phyloP scores from a whole-genome alignment of 2,113 vertebrate genomes.

The Sylvia atricapilla region DNA sequence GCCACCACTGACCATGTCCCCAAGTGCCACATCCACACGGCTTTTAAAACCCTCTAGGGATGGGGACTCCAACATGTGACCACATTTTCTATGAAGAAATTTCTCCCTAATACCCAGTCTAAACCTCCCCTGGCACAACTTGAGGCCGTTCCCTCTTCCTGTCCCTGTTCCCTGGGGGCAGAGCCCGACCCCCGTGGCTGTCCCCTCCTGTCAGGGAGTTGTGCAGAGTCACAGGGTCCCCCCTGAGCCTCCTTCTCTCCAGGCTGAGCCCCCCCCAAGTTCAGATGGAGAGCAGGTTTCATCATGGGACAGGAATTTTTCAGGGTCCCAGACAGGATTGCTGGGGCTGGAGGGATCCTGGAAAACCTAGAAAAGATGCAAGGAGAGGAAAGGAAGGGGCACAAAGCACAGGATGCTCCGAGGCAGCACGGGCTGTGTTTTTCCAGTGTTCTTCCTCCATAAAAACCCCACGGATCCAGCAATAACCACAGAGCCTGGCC shows the following conservation, averaged over 20 bases:
- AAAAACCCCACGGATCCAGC: neutral
- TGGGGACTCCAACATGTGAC: fast-evolving
- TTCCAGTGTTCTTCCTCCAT: fast-evolving
- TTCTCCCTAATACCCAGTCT: neutral
- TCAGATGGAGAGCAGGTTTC: neutral
- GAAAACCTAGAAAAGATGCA: neutral
- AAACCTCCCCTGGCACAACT: fast-evolving
- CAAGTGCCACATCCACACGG: neutral
- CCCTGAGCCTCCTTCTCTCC: neutral
- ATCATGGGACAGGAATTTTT: neutral
- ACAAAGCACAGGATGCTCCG: fast-evolving
- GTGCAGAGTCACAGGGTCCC: neutral
- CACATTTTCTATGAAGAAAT: too few relatives aligned
- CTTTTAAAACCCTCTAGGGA: neutral
- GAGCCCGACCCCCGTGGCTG: fast-evolving
- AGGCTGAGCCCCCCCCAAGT: neutral
- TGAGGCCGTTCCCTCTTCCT: neutral
- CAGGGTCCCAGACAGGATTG: neutral
- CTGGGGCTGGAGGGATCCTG: neutral
- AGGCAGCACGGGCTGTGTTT: neutral
- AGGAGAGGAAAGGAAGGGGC: neutral
- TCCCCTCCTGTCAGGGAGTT: neutral
- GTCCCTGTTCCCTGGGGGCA: neutral
- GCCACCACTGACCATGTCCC: neutral
- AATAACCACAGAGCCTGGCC: neutral